Conservation (phyloP, 2,797 vertebrate genomes). For the Squalus acanthias region DNA sequence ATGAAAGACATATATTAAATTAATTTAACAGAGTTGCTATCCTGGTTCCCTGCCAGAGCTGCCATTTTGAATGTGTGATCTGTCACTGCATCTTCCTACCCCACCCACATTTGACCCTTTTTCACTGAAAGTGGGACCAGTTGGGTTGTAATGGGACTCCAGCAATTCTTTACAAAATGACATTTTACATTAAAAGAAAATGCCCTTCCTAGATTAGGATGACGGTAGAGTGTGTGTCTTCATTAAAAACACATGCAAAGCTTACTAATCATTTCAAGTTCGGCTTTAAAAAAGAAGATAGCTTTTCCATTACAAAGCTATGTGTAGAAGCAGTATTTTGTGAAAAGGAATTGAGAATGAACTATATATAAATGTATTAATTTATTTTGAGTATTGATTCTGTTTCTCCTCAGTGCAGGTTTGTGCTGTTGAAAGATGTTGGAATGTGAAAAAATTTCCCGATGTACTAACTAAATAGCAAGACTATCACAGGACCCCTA, state of each 20-base stretch:
- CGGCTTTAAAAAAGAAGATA: background rate
- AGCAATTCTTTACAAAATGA: background rate
- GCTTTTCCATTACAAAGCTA: background rate
- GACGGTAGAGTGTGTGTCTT: background rate
- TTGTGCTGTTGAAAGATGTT: background rate
- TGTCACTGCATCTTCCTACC: background rate
- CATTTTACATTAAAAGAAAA: conserved; percentile 2
- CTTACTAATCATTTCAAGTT: background rate
- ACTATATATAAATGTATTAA: background rate
- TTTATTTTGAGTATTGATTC: background rate
- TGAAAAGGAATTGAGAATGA: background rate
- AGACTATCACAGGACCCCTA: background rate
- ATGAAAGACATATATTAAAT: background rate
- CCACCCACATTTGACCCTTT: background rate
- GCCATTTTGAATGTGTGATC: background rate
- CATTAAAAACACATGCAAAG: background rate
- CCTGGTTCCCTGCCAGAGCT: background rate
- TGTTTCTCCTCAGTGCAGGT: background rate
- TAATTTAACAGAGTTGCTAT: background rate
- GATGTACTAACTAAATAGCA: background rate
- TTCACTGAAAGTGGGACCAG: background rate
- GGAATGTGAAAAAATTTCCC: background rate
- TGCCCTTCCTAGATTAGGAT: background rate
- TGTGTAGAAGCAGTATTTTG: background rate
- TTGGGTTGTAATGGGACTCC: background rate